Conservation (phyloP, 2,888 invertebrate species). For the Gymnosoma rotundatum region DNA sequence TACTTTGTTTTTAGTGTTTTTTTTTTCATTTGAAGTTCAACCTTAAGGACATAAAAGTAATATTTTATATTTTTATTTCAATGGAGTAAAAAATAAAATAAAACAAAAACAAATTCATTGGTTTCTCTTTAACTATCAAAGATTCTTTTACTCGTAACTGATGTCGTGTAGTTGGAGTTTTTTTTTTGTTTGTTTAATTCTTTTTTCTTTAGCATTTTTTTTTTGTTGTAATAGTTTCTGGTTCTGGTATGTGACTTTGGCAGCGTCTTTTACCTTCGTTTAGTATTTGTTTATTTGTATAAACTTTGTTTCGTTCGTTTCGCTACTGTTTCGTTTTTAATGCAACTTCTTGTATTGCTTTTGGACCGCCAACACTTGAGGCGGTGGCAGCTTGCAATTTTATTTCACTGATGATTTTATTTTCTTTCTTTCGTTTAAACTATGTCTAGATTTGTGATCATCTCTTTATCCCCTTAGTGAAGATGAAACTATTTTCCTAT, state of each 20-base stretch:
- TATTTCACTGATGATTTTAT: slow-evolving; percentile 9
- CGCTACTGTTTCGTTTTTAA: slow-evolving; percentile 59
- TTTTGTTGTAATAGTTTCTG: slow-evolving; percentile 5
- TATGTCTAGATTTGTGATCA: slow-evolving; percentile 60
- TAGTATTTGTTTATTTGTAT: slow-evolving; percentile 62
- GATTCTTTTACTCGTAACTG: slow-evolving; percentile 8
- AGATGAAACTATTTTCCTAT: slow-evolving; percentile 57
- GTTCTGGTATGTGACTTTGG: slow-evolving; percentile 55
- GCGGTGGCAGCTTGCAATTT: slow-evolving; percentile 27
- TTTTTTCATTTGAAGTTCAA: slow-evolving; percentile 41
- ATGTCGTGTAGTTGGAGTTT: slow-evolving; percentile 61
- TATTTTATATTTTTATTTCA: slow-evolving; percentile 68
- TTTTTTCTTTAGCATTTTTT: slow-evolving; percentile 8
- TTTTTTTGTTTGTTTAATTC: background rate
- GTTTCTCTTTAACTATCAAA: slow-evolving; percentile 48
- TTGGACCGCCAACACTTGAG: slow-evolving; percentile 66
- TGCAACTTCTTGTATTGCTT: slow-evolving; percentile 1
- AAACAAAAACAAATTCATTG: slow-evolving; percentile 42
- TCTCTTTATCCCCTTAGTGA: slow-evolving; percentile 51
- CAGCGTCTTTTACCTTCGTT: slow-evolving; percentile 35
- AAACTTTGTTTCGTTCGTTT: slow-evolving; percentile 63
- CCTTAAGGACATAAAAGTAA: slow-evolving; percentile 65
- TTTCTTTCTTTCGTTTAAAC: slow-evolving; percentile 47
- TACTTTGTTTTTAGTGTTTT: slow-evolving; percentile 10
- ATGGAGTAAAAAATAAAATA: slow-evolving; percentile 34